Evolutionary conservation across 2,888 invertebrate species (phyloP).

Genomic region (Cheilosia soror): DNA sequence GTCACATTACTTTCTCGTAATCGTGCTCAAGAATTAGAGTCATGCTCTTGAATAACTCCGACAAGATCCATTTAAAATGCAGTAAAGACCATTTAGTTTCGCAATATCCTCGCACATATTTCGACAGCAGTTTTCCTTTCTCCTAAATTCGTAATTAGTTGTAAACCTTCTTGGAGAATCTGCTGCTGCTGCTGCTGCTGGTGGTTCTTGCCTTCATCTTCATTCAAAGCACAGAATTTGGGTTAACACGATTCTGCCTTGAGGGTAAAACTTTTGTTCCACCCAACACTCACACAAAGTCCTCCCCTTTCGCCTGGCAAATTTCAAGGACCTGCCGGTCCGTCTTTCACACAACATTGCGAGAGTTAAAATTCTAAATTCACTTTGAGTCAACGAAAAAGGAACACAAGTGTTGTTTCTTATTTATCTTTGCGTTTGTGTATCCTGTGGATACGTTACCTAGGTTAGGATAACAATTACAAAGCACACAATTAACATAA

Average conservation of each 20-base stretch:
- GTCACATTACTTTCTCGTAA: constrained; percentile 52
- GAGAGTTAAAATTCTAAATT: constrained; percentile 61
- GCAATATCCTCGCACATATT: constrained; percentile 42
- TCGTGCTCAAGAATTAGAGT: constrained; percentile 25
- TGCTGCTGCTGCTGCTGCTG: constrained; percentile 14
- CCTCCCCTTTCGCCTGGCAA: not conserved
- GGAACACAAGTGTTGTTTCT: constrained; percentile 51
- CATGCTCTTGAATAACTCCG: not conserved
- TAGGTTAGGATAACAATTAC: constrained; percentile 72
- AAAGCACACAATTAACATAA: constrained; percentile 74
- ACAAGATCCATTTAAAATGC: constrained; percentile 52
- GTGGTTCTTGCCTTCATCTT: constrained; percentile 18
- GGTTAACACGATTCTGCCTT: constrained; percentile 52
- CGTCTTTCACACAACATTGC: constrained; percentile 11
- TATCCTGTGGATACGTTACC: constrained; percentile 71
- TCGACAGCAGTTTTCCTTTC: constrained; percentile 20
- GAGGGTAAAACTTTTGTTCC: constrained; percentile 37
- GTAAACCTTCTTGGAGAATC: constrained; percentile 11
- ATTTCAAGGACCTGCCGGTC: constrained; percentile 46
- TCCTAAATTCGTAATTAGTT: constrained; percentile 65
- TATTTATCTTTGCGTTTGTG: constrained; percentile 66
- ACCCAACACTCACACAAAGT: not conserved
- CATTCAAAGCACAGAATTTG: constrained; percentile 63
- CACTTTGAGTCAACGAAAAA: constrained; percentile 53
- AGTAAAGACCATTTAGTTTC: constrained; percentile 47